phyloP scores from a whole-genome alignment of 2,113 vertebrate species.

The Oreocharis arfaki region DNA sequence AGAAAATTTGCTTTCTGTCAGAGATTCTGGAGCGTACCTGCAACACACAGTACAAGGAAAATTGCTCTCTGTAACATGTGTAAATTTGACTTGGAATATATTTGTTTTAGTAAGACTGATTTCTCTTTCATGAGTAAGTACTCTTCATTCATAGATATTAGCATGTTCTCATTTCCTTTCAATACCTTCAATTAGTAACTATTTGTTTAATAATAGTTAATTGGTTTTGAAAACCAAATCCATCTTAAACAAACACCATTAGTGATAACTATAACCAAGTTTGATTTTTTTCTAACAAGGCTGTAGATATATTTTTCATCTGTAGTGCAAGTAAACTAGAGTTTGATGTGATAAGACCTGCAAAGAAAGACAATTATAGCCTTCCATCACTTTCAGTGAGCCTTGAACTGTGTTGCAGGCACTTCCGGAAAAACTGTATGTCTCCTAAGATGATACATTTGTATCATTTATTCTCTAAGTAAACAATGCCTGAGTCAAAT shows the following conservation, averaged over 20 bases:
- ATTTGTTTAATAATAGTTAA: background rate
- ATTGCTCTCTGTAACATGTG: background rate
- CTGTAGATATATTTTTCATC: background rate
- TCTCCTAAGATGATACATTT: background rate
- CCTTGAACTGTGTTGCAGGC: background rate
- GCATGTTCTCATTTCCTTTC: background rate
- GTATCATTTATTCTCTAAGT: background rate
- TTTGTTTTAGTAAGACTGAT: background rate
- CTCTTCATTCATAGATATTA: background rate
- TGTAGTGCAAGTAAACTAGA: background rate
- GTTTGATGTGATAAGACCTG: background rate
- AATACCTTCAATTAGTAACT: background rate
- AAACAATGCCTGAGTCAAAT: background rate
- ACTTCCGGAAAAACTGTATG: background rate
- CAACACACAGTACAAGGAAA: background rate
- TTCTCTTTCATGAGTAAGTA: background rate
- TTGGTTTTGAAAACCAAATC: background rate
- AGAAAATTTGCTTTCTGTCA: constrained; percentile 96
- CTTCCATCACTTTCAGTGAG: background rate
- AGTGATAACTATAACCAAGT: background rate
- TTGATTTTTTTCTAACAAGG: background rate
- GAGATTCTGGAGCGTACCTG: constrained; percentile 97
- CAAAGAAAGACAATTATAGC: background rate
- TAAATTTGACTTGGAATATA: background rate
- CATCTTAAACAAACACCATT: background rate